A percentile compares a stretch with the other conserved stretches of the same genome.
Conservation (phyloP, 2,888 invertebrate species). For the Amphipoea oculea region DNA sequence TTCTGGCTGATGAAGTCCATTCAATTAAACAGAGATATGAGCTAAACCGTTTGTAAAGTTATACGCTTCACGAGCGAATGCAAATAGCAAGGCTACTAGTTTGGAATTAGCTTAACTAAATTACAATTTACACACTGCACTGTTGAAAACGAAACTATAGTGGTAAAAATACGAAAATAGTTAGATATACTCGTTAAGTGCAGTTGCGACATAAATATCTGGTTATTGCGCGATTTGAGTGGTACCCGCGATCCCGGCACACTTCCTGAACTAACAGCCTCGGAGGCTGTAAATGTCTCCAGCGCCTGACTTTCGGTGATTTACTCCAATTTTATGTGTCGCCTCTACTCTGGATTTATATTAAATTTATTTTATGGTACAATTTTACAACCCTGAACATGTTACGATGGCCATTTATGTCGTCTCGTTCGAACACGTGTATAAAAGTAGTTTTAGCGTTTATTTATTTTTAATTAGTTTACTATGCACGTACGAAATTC, state of each 20-base stretch:
- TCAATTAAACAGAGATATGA: constrained; percentile 44
- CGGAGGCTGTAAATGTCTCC: constrained; percentile 88
- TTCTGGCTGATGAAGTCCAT: constrained; percentile 36
- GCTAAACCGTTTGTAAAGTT: constrained; percentile 46
- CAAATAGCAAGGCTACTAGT: constrained; percentile 36
- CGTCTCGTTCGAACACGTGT: constrained; percentile 74
- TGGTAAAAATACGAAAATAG: constrained; percentile 23
- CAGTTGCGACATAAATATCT: constrained; percentile 78
- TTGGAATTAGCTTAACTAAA: constrained; percentile 33
- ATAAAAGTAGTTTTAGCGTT: constrained; percentile 63
- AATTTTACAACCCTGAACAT: constrained; percentile 86
- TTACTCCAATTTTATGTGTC: constrained; percentile 90
- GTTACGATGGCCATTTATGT: constrained; percentile 80
- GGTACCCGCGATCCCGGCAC: constrained; percentile 77
- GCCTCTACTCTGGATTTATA: constrained; percentile 86
- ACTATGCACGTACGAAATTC: background rate
- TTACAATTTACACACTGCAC: constrained; percentile 12
- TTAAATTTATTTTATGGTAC: constrained; percentile 88
- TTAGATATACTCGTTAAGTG: constrained; percentile 70
- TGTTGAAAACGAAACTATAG: constrained; percentile 23
- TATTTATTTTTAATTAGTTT: constrained; percentile 61
- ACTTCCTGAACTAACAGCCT: constrained; percentile 87
- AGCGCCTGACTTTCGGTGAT: constrained; percentile 89
- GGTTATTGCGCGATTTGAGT: constrained; percentile 82
- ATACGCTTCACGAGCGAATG: constrained; percentile 39